These are phyloP conservation scores for Mola mola DNA, from an alignment of 2,113 vertebrate genomes.

Conservation along the genomic window DNA sequence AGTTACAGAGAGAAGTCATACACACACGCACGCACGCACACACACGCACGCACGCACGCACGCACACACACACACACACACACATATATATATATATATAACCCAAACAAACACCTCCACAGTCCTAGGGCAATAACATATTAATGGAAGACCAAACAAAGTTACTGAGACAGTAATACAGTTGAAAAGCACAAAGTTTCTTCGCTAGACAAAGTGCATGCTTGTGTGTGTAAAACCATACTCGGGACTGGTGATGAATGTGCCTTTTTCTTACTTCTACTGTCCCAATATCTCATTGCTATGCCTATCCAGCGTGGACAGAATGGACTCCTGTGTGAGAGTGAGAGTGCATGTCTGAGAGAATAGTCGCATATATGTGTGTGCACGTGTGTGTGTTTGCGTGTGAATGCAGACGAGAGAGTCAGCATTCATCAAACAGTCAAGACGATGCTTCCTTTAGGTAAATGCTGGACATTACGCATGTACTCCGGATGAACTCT, in stretches of 20 bases:
- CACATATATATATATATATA: no score
- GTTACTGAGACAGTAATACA: conserved; percentile 43
- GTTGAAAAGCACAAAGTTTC: conserved; percentile 32
- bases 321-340: conserved; percentile 57
- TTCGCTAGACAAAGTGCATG: conserved; percentile 20
- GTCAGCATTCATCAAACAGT: conserved; percentile 61
- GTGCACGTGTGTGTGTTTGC: background rate
- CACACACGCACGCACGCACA: background rate
- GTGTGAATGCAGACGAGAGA: conserved; percentile 30
- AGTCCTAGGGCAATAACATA: conserved; percentile 41
- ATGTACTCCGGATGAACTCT: conserved; percentile 54
- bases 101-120: conserved; percentile 10
- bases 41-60: conserved; percentile 5
- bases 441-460: conserved; percentile 26
- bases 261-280: conserved; percentile 49
- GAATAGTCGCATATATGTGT: conserved; percentile 1
- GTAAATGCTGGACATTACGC: conserved; percentile 58
- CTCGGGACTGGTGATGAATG: conserved; percentile 61
- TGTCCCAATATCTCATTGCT: conserved; percentile 67
- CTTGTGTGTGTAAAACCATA: conserved; percentile 31
- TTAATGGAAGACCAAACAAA: conserved; percentile 53
- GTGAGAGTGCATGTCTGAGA: conserved; percentile 28
- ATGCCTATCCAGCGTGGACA: conserved; percentile 59
- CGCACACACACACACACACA: conserved; percentile 14
- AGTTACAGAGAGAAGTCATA: background rate